Base-by-base conservation (phyloP, 2,888 invertebrate genomes). In the Nipponacmea schrenckii region DNA sequence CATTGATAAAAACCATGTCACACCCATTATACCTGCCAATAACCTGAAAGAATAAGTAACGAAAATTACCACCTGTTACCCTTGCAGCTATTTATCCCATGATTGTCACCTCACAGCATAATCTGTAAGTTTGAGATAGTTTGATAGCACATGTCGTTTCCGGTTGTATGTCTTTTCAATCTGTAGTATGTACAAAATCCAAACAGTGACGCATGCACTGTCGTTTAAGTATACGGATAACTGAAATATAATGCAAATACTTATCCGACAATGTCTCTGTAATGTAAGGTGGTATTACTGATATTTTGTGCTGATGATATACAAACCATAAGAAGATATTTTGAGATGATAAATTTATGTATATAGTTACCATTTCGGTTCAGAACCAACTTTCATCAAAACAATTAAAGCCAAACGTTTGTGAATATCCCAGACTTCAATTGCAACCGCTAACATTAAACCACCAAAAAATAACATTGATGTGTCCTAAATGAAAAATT, bases 1-100 rank as follows among this genome's bases (percentile, higher is more conserved):
- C 96, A 97, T 96, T 0, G 96, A 96, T 80, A 97, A 92, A 84
- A 96, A 95, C 94, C 95, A 96, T 0, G 96, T 95, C 44, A 95
- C 95, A 78, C 93, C 91, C 83, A 81, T 83, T 45, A 85, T 72
- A 2, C 85, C 85, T 10, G 83, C 72, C 78, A 85, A 78, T 69
- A 85, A 71, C 80, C 85, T 85, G 74, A 39, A 39, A 39, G 31
- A 4, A 4, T 31, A 31, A 2, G 7, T 7, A 31, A 31, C 31
- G 64, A 71, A 62, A 24, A 48, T 48, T 26, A 20, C 39, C 44
- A 48, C 56, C 2, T 5, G 14, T 5, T 7, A 20, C 24, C 24
- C 26, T n/a, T 17, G 27, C 26, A 24, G 4, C 26, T 26, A 7
- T 64, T 63, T 63, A 39, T 39, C 17, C 15, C 26, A 17, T 15